Percentiles rank a stretch among this genome's conserved stretches.
Evolutionary conservation across 1,140 invertebrate genomes (phyloP).

Genomic region (Fopius arisanus): DNA sequence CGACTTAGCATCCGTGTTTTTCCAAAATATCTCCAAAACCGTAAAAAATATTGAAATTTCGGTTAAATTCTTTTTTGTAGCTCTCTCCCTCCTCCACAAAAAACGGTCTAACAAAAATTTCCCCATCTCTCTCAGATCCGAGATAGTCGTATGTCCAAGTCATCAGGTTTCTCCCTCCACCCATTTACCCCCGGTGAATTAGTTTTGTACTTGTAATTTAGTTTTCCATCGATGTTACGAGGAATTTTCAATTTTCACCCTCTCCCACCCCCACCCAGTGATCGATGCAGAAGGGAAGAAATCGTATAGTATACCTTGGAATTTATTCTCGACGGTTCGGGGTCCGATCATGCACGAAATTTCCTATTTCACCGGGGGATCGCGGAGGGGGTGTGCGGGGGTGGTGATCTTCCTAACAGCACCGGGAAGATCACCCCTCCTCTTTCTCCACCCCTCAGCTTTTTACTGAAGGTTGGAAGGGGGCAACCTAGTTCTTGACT

Average conservation of each 20-base stretch:
- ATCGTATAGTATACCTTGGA: constrained; percentile 19
- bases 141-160: too few relatives aligned
- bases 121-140: too few relatives aligned
- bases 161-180: too few relatives aligned
- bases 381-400: neutral
- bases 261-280: neutral
- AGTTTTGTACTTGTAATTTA: constrained; percentile 50
- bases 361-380: constrained; percentile 22
- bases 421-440: too few relatives aligned
- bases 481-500: neutral
- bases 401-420: neutral
- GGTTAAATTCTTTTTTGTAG: too few relatives aligned
- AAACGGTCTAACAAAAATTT: too few relatives aligned
- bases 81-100: too few relatives aligned
- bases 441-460: neutral
- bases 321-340: constrained; percentile 24
- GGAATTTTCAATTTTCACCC: constrained; percentile 47
- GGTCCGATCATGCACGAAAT: constrained; percentile 29
- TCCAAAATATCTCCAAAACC: too few relatives aligned
- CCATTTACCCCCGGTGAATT: constrained; percentile 35
- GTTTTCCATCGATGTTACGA: constrained; percentile 37
- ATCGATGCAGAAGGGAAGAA: constrained; percentile 10
- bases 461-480: neutral
- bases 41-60: too few relatives aligned
- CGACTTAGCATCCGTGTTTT: too few relatives aligned